phyloP scores from a whole-genome alignment of 2,888 invertebrate genomes.

The Melanostoma scalare region DNA sequence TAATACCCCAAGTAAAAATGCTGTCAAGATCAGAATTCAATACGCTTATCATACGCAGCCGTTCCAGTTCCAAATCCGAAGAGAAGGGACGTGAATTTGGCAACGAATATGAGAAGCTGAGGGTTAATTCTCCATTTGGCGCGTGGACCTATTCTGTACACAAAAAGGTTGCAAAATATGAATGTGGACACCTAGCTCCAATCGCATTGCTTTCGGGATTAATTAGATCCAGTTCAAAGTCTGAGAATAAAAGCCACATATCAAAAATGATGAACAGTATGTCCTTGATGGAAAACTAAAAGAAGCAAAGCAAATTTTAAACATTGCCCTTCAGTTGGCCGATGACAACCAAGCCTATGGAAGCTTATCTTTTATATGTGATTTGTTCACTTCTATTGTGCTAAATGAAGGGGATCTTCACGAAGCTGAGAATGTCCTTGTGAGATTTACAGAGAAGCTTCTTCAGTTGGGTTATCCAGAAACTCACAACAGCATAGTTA shows the following conservation, averaged over 20 bases:
- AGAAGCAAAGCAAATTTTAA: constrained; percentile 80
- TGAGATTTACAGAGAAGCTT: constrained; percentile 81
- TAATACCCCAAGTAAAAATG: too few species aligned
- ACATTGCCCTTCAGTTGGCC: constrained; percentile 81
- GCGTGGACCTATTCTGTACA: background rate
- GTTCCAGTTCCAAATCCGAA: too few species aligned
- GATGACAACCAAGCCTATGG: constrained; percentile 79
- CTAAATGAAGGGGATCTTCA: constrained; percentile 80
- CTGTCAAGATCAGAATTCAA: too few species aligned
- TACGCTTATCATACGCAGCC: too few species aligned
- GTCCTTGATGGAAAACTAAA: constrained; percentile 76
- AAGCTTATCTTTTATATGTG: constrained; percentile 78
- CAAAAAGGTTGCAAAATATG: background rate
- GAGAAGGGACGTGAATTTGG: too few species aligned
- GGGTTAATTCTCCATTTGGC: too few species aligned
- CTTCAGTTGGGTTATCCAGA: constrained; percentile 79
- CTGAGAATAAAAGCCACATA: constrained; percentile 13
- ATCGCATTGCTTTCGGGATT: constrained; percentile 9
- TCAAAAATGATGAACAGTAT: constrained; percentile 64
- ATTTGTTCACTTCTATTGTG: constrained; percentile 81
- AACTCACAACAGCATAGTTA: constrained; percentile 80
- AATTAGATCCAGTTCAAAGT: background rate
- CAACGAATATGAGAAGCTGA: too few species aligned
- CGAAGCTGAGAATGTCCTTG: constrained; percentile 81
- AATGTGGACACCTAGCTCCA: background rate